Base-by-base conservation (phyloP, 37 sponge, comb jelly and placozoan species). In the Hexactinellida sp. region DNA sequence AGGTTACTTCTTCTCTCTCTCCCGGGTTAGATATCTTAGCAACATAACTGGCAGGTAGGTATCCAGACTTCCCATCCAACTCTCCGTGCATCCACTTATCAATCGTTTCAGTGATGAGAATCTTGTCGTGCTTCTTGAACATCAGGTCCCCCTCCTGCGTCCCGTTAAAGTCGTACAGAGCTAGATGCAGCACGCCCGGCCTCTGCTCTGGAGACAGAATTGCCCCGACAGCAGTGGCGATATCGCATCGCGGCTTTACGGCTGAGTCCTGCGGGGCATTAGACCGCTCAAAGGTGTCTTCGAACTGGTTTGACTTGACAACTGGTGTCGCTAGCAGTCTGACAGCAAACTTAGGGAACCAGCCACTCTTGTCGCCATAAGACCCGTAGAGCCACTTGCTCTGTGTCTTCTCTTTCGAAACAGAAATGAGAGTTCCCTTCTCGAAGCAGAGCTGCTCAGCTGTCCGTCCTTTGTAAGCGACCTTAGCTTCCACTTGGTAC, bases 381-480 rank as follows among this genome's bases (percentile, higher is more conserved):
- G 76, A 25, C 25, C 76, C 76, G 30, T 63, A 63, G 19, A 63
- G 76, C 76, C 76, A 63, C 13, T 63, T 63, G 76, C 76, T 63
- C 76, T 82, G 87, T 32, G 36, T 55, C 0, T 92, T 90, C 87
- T 92, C 88, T 37, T 86, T 88, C 54, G 89, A 86, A 0, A 95
- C 92, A 1, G 90, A 55, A 36, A 95, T 90, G 16, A 95, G 90
- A 37, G 90, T 90, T 37, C 95, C 95, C 86, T 95, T 92, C 86
- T 90, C 88, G 85, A 95, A 95, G 82, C 83, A 88, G 37, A 95
- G 87, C 86, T 95, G 93, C 37, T 92, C 95, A 0, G 54, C 37
- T 3, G 85, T 89, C 51, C 84, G 84, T 13, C 93, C 92, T 0
- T 82, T 83, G 90, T 92, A 95, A 7, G 36, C 28, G 1, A 41